Evolutionary conservation across 2,888 invertebrate species (phyloP).

Genomic region (Lepidochrysops patricia): DNA sequence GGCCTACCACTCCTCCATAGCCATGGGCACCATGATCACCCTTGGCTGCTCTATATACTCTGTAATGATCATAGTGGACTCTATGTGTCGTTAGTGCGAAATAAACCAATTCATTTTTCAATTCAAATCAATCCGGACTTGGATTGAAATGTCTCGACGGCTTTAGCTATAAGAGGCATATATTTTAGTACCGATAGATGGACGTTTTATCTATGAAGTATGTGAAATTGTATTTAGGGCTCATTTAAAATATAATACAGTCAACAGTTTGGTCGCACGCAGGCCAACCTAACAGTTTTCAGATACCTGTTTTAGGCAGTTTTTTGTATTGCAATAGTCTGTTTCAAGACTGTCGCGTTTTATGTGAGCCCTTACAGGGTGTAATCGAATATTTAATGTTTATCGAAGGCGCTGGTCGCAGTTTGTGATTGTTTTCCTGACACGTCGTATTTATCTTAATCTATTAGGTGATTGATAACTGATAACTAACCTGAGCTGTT

Average conservation of each 20-base stretch:
- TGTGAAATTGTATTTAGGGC: constrained; percentile 22
- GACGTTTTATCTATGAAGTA: constrained; percentile 44
- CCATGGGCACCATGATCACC: constrained; percentile 83
- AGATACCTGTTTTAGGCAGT: too few relatives aligned
- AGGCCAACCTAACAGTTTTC: too few relatives aligned
- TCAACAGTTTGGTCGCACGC: too few relatives aligned
- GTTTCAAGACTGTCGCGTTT: too few relatives aligned
- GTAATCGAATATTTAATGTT: constrained; percentile 24
- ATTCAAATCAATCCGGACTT: neutral
- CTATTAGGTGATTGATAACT: neutral
- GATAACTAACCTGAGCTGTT: neutral
- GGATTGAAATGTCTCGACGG: neutral
- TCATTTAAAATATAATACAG: too few relatives aligned
- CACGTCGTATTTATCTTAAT: neutral
- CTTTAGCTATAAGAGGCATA: neutral
- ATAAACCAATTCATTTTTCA: neutral
- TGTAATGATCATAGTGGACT: constrained; percentile 62
- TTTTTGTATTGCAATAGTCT: too few relatives aligned
- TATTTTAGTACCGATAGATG: constrained; percentile 23
- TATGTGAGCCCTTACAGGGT: too few relatives aligned
- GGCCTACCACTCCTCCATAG: constrained; percentile 83
- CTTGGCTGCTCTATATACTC: constrained; percentile 65
- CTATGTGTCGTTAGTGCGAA: constrained; percentile 50
- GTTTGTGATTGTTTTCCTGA: constrained; percentile 24
- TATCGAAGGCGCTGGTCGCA: constrained; percentile 49